A percentile compares a stretch with the other conserved stretches of the same genome.
Conservation (phyloP, 2,888 invertebrate genomes). For the Eremobia ochroleuca region DNA sequence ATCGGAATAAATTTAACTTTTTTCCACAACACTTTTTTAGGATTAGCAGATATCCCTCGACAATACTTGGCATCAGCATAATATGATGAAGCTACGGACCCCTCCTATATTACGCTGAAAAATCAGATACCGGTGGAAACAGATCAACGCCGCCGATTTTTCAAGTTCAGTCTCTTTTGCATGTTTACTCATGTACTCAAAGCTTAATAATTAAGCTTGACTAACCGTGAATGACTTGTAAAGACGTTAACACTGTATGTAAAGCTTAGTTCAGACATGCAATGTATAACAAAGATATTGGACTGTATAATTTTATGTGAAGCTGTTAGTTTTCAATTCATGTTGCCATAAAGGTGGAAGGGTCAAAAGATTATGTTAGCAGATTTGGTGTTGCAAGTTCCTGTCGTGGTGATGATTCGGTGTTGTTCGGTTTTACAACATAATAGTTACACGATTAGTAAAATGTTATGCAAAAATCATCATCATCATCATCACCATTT, state of each 20-base stretch:
- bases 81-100: background rate
- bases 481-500: too few species aligned
- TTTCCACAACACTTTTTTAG: too few species aligned
- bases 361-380: constrained; percentile 32
- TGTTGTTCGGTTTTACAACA: constrained; percentile 1
- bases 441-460: too few species aligned
- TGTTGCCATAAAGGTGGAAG: constrained; percentile 11
- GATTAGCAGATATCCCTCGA: too few species aligned
- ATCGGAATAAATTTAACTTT: too few species aligned
- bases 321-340: constrained; percentile 21
- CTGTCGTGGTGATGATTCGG: constrained; percentile 22
- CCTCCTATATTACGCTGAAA: background rate
- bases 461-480: too few species aligned
- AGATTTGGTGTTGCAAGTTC: constrained; percentile 40
- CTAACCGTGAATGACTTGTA: constrained; percentile 16
- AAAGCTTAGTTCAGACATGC: constrained; percentile 11
- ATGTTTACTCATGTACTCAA: constrained; percentile 1
- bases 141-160: background rate
- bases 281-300: constrained; percentile 32
- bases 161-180: background rate
- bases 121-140: background rate
- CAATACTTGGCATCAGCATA: background rate
- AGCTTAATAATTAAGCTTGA: constrained; percentile 11
- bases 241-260: constrained; percentile 16
- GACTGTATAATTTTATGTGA: constrained; percentile 56